Evolutionary conservation across 2,797 vertebrate genomes (phyloP), one percentile per base, ranked within the genome.

Genomic region (Pyrocephalus nanus): DNA sequence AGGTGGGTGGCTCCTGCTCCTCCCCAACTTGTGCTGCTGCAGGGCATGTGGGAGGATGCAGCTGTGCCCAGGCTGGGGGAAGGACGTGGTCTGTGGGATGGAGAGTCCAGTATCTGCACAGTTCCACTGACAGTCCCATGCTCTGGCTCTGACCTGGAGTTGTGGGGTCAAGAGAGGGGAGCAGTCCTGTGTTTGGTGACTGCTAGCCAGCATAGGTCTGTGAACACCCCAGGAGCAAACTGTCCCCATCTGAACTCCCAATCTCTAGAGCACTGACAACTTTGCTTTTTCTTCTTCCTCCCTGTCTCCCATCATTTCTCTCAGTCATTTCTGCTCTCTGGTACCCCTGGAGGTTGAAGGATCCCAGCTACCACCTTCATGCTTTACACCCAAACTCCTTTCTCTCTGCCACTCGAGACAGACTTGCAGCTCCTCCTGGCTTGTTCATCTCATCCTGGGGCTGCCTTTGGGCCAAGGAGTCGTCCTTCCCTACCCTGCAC

Each of bases 1-100:
- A 98, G 98, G 98, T 98, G 30, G n/a, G 96, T 54, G 20, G 18
- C 25, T 57, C 30, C 64, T 42, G 45, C 47, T 48, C 22, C 47
- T 78, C 27, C 38, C 51, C 23, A 20, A 3, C 21, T 14, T 48
- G 0, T 8, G 19, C 26, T 1, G 3, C 61, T 38, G 48, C 50
- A 23, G 43, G 61, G 50, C 3, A 38, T 11, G 30, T 61, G 54
- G n/a, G 25, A 51, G 16, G 50, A 51, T 29, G 50, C 50, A 29
- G 57, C 21, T 0, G 3, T 20, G 42, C 50, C 50, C 27, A 51
- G 23, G 15, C 50, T 51, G 0, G 0, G 38, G 47, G 19, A 26
- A 26, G 54, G 40, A 25, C 2, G 0, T 22, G 60, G 30, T 25
- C 30, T 43, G 30, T 2, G 22, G 47, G 47, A 23, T 23, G 21